These are phyloP conservation scores for Xylocopa sonorina DNA, from an alignment of 1,140 invertebrate genomes.

Conservation along the genomic window DNA sequence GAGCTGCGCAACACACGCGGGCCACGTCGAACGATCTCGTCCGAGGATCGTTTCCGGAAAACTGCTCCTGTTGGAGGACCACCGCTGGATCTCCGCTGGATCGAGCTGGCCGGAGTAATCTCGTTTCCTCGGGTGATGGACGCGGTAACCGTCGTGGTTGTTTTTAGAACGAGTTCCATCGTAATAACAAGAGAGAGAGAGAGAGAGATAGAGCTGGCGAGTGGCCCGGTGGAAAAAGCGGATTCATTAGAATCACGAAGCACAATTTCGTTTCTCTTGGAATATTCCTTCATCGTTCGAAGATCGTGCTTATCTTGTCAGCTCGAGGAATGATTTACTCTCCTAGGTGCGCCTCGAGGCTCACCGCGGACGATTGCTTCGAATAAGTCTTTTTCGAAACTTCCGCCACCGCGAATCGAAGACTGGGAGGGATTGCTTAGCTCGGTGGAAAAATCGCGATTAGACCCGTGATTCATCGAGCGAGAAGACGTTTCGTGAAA, in stretches of 20 bases:
- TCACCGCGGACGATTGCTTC: too few species aligned
- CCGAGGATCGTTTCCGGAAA: background rate
- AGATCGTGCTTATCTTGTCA: background rate
- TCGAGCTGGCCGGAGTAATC: background rate
- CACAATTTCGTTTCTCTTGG: background rate
- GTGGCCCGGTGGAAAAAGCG: background rate
- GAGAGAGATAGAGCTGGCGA: too few species aligned
- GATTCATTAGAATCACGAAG: background rate
- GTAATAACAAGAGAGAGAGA: too few species aligned
- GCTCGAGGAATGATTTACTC: background rate
- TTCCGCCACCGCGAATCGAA: background rate
- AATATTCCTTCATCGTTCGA: background rate
- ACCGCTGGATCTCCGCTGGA: too few species aligned
- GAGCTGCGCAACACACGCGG: conserved; percentile 22
- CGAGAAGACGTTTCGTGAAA: background rate
- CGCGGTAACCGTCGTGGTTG: background rate
- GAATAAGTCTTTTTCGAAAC: too few species aligned
- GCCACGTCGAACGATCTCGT: background rate
- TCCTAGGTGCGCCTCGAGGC: too few species aligned
- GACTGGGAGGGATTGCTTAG: background rate
- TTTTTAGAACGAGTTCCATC: background rate
- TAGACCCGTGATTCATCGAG: background rate
- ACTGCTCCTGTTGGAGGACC: too few species aligned
- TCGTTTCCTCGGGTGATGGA: background rate
- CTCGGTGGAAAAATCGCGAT: background rate